Percentiles rank a stretch among this genome's conserved stretches.
Conservation (phyloP, 2,888 invertebrate species). For the Leptinotarsa haldemani region DNA sequence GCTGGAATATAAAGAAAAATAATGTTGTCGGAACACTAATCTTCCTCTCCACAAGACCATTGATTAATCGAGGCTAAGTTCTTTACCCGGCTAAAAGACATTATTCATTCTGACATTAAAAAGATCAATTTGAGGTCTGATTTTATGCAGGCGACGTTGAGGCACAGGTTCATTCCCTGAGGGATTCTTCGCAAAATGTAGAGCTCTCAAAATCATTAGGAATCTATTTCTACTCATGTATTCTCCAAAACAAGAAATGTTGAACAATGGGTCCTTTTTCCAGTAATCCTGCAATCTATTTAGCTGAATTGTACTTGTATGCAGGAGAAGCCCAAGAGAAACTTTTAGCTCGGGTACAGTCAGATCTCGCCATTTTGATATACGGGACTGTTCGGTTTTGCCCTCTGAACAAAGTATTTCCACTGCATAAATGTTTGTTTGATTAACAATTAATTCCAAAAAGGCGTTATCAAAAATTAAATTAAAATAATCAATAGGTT, state of each 20-base stretch:
- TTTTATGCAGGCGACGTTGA: constrained; percentile 46
- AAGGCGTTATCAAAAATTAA: too few relatives aligned
- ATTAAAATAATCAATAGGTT: too few relatives aligned
- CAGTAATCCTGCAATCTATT: constrained; percentile 2
- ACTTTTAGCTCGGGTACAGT: constrained; percentile 7
- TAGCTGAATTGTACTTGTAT: constrained; percentile 12
- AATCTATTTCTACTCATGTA: constrained; percentile 12
- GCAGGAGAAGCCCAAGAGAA: constrained; percentile 17
- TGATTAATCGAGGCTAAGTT: constrained; percentile 45
- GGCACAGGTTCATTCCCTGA: neutral
- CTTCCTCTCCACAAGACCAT: constrained; percentile 26
- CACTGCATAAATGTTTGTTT: too few relatives aligned
- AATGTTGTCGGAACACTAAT: constrained; percentile 11
- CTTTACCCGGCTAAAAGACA: constrained; percentile 45
- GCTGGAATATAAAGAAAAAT: too few relatives aligned
- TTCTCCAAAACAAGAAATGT: constrained; percentile 9
- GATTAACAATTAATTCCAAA: too few relatives aligned
- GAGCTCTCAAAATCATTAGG: constrained; percentile 26
- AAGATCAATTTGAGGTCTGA: constrained; percentile 56
- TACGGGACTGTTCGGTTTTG: neutral
- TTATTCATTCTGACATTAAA: constrained; percentile 49
- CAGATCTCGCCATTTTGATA: constrained; percentile 15
- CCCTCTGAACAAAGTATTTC: too few relatives aligned
- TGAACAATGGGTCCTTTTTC: constrained; percentile 1
- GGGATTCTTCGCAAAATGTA: constrained; percentile 26